A percentile compares a stretch with the other conserved stretches of the same genome.
phyloP scores from a whole-genome alignment of 2,888 invertebrate species.

The Drosophila mulleri region DNA sequence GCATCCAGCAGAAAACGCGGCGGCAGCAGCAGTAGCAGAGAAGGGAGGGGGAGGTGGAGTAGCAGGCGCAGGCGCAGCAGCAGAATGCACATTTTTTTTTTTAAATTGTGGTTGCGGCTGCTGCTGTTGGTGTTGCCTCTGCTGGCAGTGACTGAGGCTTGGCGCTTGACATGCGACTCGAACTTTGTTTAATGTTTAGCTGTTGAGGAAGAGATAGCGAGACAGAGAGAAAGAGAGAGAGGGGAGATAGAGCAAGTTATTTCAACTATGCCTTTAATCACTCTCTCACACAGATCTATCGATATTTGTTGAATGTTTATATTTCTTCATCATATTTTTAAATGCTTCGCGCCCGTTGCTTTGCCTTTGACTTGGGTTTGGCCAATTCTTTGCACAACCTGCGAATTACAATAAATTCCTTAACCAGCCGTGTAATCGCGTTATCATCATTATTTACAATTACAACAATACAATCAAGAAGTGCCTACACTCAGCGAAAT shows the following conservation, averaged over 20 bases:
- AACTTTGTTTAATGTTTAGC: constrained; percentile 25
- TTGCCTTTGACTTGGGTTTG: constrained; percentile 11
- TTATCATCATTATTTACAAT: constrained; percentile 76
- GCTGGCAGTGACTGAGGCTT: constrained; percentile 37
- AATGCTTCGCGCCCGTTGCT: constrained; percentile 25
- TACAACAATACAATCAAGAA: constrained; percentile 46
- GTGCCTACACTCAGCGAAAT: constrained; percentile 30
- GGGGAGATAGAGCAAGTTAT: constrained; percentile 1
- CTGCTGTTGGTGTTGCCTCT: constrained; percentile 25
- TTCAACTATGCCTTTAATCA: constrained; percentile 47
- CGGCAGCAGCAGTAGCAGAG: constrained; percentile 14
- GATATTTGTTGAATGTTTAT: constrained; percentile 3
- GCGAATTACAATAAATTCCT: constrained; percentile 74
- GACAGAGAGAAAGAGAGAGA: background rate
- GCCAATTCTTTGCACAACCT: constrained; percentile 42
- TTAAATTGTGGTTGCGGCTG: constrained; percentile 41
- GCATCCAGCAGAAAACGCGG: constrained; percentile 23
- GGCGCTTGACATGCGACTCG: constrained; percentile 70
- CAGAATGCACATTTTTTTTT: constrained; percentile 47
- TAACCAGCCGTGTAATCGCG: constrained; percentile 68
- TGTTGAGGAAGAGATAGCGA: background rate
- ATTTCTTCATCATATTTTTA: background rate
- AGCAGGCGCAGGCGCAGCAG: constrained; percentile 20
- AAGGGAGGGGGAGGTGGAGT: constrained; percentile 6
- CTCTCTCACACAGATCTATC: constrained; percentile 18